Base-by-base conservation (phyloP, 2,888 invertebrate genomes). In the Drosophila nr. perissopoda region DNA sequence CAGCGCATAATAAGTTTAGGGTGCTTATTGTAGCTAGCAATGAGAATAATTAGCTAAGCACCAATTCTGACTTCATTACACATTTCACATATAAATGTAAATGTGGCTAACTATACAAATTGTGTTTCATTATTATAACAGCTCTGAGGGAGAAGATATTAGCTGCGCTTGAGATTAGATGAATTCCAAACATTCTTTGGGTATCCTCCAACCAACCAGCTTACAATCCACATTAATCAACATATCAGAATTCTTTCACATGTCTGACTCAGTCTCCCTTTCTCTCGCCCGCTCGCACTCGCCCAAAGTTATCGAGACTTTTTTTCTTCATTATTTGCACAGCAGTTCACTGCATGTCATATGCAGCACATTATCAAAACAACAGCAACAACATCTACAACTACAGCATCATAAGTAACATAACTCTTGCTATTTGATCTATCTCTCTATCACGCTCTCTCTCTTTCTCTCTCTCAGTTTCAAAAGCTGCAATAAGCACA, bases 281-380 rank as follows among this genome's bases (percentile, higher is more conserved):
- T 69, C 29, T 40, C 34, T 36, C 18, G 54, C 74, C 59, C 67
- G 56, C 69, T 69, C 56, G 40, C 21, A 25, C 38, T 70, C 31
- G 34, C 33, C 29, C 42, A 56, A 70, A 62, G 21, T 27, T 63
- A 52, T 72, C 34, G 56, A 42, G 46, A 49, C 54, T 34, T 42
- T 49, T 70, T 48, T 46, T 64, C 27, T 56, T 40, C 18, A 63
- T 74, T 74, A 74, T 74, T 74, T 74, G 68, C 54, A 62, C 54
- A 74, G 58, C 61, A 68, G 67, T 74, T 62, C 67, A 74, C 63
- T 59, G 74, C 59, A 63, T 64, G 75, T 74, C 74, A 74, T 64
- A 59, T 74, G 68, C 75, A 68, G 61, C 58, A 42, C 48, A 68
- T 73, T 73, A 74, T 60, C 70, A 60, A 46, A 58, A 75, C n/a